These are phyloP conservation scores for Cotesia congregata DNA, from an alignment of 2,888 invertebrate genomes.

Conservation along the genomic window DNA sequence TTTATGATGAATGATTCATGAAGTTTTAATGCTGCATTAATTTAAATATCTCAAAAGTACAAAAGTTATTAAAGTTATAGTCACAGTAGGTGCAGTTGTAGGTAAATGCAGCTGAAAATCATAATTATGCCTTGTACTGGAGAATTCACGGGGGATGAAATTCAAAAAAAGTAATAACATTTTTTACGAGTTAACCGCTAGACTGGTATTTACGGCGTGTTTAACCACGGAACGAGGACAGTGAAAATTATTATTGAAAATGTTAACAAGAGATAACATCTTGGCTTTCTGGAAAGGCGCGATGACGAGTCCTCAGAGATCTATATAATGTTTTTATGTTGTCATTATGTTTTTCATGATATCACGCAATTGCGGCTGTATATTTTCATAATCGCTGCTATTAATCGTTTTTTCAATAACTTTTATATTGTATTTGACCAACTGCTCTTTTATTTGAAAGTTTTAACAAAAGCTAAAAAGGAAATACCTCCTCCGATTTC, in stretches of 20 bases:
- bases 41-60: background rate
- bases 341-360: background rate
- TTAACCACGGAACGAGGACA: background rate
- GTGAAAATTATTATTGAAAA: background rate
- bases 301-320: background rate
- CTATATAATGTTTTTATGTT: background rate
- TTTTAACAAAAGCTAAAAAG: too few species aligned
- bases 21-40: background rate
- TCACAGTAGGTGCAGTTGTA: too few species aligned
- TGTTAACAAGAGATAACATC: background rate
- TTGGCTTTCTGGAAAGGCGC: background rate
- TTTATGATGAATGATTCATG: background rate
- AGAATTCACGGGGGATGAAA: background rate
- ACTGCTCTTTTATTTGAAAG: too few species aligned
- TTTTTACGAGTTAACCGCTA: background rate
- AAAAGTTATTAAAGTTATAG: too few species aligned
- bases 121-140: background rate
- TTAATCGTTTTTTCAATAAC: background rate
- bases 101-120: background rate
- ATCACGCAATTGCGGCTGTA: background rate
- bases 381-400: background rate
- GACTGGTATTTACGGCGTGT: background rate
- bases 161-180: background rate
- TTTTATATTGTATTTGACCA: background rate
- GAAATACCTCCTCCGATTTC: too few species aligned